Base-by-base conservation (phyloP, 2,797 vertebrate genomes). In the Parauchenoglanis punctatus region DNA sequence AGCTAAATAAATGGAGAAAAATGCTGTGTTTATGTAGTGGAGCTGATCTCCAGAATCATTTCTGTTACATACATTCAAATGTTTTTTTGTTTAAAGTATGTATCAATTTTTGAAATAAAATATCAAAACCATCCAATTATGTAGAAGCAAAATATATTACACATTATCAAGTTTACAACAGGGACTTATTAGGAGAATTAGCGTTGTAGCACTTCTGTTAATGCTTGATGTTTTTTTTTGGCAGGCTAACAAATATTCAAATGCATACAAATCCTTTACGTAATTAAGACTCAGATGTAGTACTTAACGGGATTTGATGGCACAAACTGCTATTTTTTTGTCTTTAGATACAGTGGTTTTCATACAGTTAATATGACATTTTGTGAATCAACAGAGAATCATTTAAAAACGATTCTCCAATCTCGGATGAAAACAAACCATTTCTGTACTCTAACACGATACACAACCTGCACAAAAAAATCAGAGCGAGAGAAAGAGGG, bases 401-500 rank as follows among this genome's bases (percentile, higher is more conserved):
- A 58, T 58, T 78, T 56, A 78, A 35, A 49, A 35, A 35, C 35
- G 35, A 35, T 35, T 35, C 35, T 35, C 20, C 17, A 31, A 58
- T 35, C 76, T 35, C 8, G 8, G 8, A 49, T 6, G 8, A 49
- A 49, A 49, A 49, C 5, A 49, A 49, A 4, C 56, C 31, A 25
- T 72, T 72, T 17, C 31, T 80, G 63, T 80, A 17, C 56, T 86
- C 17, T 61, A 46, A 73, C 56, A 23, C 28, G 17, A 70, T 25
- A 17, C 44, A 67, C 46, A 31, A 77, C 75, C 52, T 77, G 49
- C 75, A 77, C 10, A 70, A 28, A 80, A 49, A 86, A 65, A 56
- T 59, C 82, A 40, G 40, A 40, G 18, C 7, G 73, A n/a, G 67
- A 25, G 70, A 28, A 35, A 35, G 35, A 35, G 35, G 35, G 40